Percentiles rank a stretch among this genome's conserved stretches.
These are phyloP conservation scores for Drosophila kanapiae DNA, from an alignment of 1,140 invertebrate genomes.

Conservation along the genomic window DNA sequence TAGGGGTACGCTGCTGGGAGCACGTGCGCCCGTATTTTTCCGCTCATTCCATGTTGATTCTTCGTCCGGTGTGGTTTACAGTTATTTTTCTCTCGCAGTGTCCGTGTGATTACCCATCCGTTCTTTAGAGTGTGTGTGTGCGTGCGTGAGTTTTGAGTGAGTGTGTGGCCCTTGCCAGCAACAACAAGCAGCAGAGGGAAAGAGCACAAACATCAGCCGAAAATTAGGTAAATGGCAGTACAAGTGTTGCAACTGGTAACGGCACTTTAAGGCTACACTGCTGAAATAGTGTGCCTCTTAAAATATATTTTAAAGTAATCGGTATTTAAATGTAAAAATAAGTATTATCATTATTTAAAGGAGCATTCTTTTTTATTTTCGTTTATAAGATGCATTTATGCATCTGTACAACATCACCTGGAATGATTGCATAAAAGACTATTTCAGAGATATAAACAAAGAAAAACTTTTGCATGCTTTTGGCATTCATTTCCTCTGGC, in stretches of 20 bases:
- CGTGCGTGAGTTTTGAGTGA: slow-evolving; percentile 8
- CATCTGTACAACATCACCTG: not conserved
- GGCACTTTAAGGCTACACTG: slow-evolving; percentile 39
- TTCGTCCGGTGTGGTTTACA: slow-evolving; percentile 69
- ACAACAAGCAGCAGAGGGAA: slow-evolving; percentile 16
- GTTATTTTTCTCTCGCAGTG: slow-evolving; percentile 41
- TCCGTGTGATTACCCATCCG: slow-evolving; percentile 21
- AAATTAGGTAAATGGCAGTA: slow-evolving; percentile 53
- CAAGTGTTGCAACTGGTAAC: slow-evolving; percentile 38
- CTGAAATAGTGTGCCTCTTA: not conserved
- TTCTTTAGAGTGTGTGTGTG: slow-evolving; percentile 10
- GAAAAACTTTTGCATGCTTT: not conserved
- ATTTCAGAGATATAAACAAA: not conserved
- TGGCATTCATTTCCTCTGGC: slow-evolving; percentile 4
- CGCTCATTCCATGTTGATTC: slow-evolving; percentile 74
- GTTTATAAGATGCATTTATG: not conserved
- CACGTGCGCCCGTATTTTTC: slow-evolving; percentile 32
- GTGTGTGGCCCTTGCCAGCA: slow-evolving; percentile 29
- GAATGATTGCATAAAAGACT: slow-evolving; percentile 20
- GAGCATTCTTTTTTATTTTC: not conserved
- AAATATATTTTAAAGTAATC: not conserved
- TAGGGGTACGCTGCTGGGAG: slow-evolving; percentile 43
- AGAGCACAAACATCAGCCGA: slow-evolving; percentile 36
- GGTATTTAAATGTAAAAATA: too few relatives aligned
- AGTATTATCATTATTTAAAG: too few relatives aligned